These are phyloP conservation scores for Nyctereutes procyonoides DNA, from an alignment of 2,113 vertebrate species.

Conservation along the genomic window DNA sequence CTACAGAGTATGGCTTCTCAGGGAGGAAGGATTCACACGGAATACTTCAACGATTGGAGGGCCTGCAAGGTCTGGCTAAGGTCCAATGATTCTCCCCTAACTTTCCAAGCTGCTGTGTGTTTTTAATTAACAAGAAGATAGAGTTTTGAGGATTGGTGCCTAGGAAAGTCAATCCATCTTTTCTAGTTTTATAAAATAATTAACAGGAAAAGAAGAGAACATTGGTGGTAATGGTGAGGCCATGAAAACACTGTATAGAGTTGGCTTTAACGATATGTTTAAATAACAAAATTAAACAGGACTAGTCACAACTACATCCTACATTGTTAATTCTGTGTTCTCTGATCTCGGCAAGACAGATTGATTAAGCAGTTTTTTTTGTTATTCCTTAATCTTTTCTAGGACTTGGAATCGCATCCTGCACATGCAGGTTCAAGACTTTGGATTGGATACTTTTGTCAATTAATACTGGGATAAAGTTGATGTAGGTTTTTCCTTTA, in stretches of 20 bases:
- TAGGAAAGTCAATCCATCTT: background rate
- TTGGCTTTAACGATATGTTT: background rate
- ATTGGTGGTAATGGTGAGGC: background rate
- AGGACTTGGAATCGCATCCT: background rate
- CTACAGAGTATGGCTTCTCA: background rate
- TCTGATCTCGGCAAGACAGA: background rate
- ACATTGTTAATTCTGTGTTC: background rate
- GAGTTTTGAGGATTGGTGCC: background rate
- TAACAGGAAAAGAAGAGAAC: conserved; percentile 23
- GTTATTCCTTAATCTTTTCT: background rate
- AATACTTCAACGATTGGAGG: background rate
- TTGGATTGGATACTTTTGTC: background rate
- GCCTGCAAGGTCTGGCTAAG: background rate
- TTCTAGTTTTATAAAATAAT: conserved; percentile 31
- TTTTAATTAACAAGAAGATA: background rate
- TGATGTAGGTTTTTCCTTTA: background rate
- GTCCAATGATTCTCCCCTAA: background rate
- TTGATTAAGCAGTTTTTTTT: background rate
- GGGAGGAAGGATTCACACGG: background rate
- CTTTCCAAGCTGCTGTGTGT: conserved; percentile 43
- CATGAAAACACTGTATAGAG: background rate
- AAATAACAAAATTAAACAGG: background rate
- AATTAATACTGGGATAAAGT: background rate
- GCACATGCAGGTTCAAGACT: background rate
- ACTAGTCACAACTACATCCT: background rate